Base-by-base conservation (phyloP, 2,888 invertebrate genomes). In the Drosophila tanythrix region DNA sequence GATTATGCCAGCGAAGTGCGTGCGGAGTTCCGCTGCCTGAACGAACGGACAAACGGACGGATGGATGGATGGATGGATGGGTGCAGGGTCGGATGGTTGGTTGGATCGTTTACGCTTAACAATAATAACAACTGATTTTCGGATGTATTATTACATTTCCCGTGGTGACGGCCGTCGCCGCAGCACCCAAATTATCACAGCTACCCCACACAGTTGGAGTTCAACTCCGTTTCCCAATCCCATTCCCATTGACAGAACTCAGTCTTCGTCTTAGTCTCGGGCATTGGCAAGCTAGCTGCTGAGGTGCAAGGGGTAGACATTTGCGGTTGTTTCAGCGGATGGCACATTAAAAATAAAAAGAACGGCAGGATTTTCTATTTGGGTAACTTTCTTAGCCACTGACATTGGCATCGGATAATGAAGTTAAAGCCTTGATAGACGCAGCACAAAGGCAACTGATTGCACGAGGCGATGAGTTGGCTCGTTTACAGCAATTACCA, bases 81-180 rank as follows among this genome's bases (percentile, higher is more conserved):
- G 35, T 48, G 70, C 56, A 51, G 63, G 57, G 63, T 33, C 38
- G 67, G 46, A 50, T 51, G 74, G 76, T 29, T 57, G 60, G 77
- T 13, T 64, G 60, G 67, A 62, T 85, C 85, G 85, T 83, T 89
- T 86, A 89, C 85, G 85, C 86, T 89, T 80, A 88, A 82, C 84
- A 88, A 90, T 82, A 88, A 88, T 83, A 87, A 90, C 84, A 87
- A 87, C 89, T 90, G 90, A 87, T 90, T 87, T 87, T 90, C 90
- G 87, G 89, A 87, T 89, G 89, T 87, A 88, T 87, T 87, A 90
- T 87, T 88, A 83, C 79, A 83, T 90, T 87, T 86, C 86, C 86
- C 89, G 90, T 73, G 79, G 86, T 79, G 85, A 75, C 58, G 76
- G 81, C 67, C 57, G 63, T 63, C 70, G 52, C 66, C 70, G 76